A percentile compares a stretch with the other conserved stretches of the same genome.
Conservation (phyloP, 2,113 vertebrate species). For the Heterochromis multidens region DNA sequence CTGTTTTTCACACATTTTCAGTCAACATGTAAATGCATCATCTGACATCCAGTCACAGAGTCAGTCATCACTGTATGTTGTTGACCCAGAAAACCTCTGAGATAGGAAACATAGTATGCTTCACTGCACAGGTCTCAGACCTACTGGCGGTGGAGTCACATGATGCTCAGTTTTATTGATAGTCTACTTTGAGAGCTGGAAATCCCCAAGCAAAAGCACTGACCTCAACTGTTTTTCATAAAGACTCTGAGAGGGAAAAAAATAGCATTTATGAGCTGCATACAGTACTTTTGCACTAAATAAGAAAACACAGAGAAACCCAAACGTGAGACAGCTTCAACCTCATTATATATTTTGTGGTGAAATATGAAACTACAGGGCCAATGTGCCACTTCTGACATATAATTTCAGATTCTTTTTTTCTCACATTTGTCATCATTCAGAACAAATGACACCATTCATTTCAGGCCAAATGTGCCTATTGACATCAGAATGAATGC, state of each 20-base stretch:
- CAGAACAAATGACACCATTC: conserved; percentile 63
- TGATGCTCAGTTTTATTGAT: conserved; percentile 43
- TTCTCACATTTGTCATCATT: conserved; percentile 45
- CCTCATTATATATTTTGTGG: neutral
- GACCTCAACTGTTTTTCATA: conserved; percentile 1
- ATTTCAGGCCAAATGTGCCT: conserved; percentile 44
- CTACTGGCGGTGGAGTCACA: conserved; percentile 38
- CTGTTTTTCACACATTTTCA: neutral
- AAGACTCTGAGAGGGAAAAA: conserved; percentile 19
- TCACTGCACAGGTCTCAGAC: neutral
- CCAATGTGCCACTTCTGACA: conserved; percentile 11
- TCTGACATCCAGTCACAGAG: neutral
- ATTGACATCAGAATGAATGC: conserved; percentile 63
- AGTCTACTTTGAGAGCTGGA: conserved; percentile 34
- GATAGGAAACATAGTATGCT: neutral
- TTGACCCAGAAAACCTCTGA: neutral
- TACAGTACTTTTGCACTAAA: neutral
- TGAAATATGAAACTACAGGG: neutral
- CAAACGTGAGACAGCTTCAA: neutral
- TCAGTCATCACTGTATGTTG: neutral
- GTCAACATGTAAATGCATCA: neutral
- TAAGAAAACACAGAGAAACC: neutral
- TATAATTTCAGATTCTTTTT: conserved; percentile 34
- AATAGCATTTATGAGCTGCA: conserved; percentile 11
- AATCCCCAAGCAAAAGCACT: conserved; percentile 44